Evolutionary conservation across 2,113 vertebrate species (phyloP).

Genomic region (Alouatta palliata): DNA sequence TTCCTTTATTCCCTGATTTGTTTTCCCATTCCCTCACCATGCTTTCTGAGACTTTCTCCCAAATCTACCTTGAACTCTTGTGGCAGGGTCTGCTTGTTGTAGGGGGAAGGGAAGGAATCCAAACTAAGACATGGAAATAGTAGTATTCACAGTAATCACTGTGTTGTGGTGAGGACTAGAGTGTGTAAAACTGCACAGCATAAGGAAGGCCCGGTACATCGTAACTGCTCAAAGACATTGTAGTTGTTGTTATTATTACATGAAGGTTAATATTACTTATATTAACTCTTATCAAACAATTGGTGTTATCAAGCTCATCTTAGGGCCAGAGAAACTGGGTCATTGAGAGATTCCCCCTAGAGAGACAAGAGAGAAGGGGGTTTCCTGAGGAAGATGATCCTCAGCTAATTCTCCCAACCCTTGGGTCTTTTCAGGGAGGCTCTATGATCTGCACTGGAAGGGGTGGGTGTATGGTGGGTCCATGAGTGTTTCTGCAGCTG

Average conservation of each 20-base stretch:
- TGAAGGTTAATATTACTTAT: background rate
- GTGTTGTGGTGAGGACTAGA: background rate
- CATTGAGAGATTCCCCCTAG: background rate
- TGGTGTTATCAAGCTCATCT: background rate
- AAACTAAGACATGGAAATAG: background rate
- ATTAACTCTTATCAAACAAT: background rate
- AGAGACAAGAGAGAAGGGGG: background rate
- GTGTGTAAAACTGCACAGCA: background rate
- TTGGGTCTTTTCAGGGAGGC: background rate
- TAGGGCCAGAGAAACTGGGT: background rate
- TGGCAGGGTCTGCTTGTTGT: background rate
- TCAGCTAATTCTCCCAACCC: background rate
- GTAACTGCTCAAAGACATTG: background rate
- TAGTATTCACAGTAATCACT: background rate
- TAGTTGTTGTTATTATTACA: background rate
- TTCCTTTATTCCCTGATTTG: background rate
- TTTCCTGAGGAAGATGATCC: background rate
- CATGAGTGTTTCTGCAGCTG: background rate
- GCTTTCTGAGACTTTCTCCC: background rate
- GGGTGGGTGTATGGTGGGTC: too few relatives aligned
- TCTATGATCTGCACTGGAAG: background rate
- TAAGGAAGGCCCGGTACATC: background rate
- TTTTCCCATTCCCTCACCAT: background rate
- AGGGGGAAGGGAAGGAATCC: background rate
- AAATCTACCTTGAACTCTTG: background rate